Evolutionary conservation across 2,888 invertebrate genomes (phyloP).

Genomic region (Rhyacophila evoluta): DNA sequence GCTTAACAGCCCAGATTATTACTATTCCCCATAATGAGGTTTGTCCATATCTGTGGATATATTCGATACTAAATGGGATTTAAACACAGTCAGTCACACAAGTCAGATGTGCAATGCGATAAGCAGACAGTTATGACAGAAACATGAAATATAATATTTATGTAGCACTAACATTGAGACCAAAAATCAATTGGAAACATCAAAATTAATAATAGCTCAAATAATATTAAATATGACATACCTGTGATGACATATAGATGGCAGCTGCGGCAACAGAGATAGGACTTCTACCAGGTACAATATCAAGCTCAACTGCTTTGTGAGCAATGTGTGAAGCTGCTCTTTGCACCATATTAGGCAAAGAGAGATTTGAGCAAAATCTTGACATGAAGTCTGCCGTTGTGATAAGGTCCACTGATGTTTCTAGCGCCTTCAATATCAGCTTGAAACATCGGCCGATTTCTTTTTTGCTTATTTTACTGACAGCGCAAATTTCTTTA

Average conservation of each 20-base stretch:
- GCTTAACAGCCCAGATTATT: no score
- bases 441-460: conserved; percentile 98
- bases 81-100: no score
- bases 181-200: no score
- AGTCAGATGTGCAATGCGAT: no score
- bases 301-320: conserved; percentile 96
- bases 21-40: no score
- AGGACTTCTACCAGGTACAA: conserved; percentile 97
- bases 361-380: conserved; percentile 94
- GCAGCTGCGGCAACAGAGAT: conserved; percentile 99
- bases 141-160: no score
- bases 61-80: no score
- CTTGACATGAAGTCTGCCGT: conserved; percentile 99
- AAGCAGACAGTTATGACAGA: no score
- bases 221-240: no score
- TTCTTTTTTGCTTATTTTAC: conserved; percentile 99
- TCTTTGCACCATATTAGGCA: conserved; percentile 89
- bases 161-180: no score
- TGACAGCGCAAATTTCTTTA: conserved; percentile 99
- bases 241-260: conserved; percentile 99
- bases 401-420: conserved; percentile 96
- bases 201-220: no score
- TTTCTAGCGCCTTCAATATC: conserved; percentile 95
- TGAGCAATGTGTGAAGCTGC: conserved; percentile 98
- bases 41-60: no score